Base-by-base conservation (phyloP, 2,113 vertebrate genomes). In the Pagrus major region DNA sequence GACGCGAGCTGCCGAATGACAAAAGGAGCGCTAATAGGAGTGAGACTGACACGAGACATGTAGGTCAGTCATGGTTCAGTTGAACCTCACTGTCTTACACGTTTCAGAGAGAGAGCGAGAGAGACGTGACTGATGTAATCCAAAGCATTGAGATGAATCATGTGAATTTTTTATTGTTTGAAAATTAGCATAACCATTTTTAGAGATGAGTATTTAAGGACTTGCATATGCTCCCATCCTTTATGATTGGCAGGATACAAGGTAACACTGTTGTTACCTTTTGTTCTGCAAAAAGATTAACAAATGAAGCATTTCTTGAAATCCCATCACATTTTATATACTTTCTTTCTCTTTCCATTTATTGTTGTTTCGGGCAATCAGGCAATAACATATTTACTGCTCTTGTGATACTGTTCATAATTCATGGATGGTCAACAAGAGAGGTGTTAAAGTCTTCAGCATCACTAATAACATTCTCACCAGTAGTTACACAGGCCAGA, bases 21-120 rank as follows among this genome's bases (percentile, higher is more conserved):
- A 76, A 51, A 83, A 27, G 37, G 20, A 70, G 35, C 1, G 25
- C 35, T 61, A 37, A 67, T 2, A 16, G 44, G 72, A 71, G 29
- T 0, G 33, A 71, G 77, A 65, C n/a, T 0, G 63, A 77, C 55
- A 42, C 14, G 9, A 49, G 27, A 37, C 60, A 44, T 21, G 70
- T 58, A 44, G 42, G 60, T 67, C 71, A 39, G 41, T 55, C 52
- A 41, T 5, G 66, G 77, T 65, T 90, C 31, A 84, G 29, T 15
- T 66, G 14, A 65, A 11, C 6, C 0, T 33, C 15, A 15, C 12
- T 56, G 20, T 23, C 21, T 18, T 4, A 25, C 49, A 31, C 0
- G 2, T 66, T 52, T 39, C n/a, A 70, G 37, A 63, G 73, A 12
- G 65, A 0, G n/a, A 67, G 16, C 6, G 27, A 27, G 41, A 47